Evolutionary conservation across 2,888 invertebrate genomes (phyloP).

Genomic region (Hydriomena furcata): DNA sequence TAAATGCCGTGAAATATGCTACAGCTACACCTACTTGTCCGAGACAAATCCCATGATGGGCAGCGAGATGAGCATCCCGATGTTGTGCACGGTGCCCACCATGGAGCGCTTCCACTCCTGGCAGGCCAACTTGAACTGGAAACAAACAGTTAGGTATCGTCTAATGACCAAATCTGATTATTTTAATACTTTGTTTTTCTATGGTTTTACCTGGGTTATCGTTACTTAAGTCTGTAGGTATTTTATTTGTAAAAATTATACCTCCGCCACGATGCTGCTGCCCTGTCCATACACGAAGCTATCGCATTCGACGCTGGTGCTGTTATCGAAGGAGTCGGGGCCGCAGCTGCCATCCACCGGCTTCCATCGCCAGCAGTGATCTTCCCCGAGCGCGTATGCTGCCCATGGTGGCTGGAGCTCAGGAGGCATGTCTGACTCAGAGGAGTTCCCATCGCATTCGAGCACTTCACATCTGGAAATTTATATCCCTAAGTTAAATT

Average conservation of each 20-base stretch:
- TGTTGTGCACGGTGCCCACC: constrained; percentile 86
- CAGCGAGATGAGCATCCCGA: constrained; percentile 86
- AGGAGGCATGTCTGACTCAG: constrained; percentile 31
- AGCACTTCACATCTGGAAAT: constrained; percentile 73
- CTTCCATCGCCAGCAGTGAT: constrained; percentile 53
- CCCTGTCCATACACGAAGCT: constrained; percentile 73
- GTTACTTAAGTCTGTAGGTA: too few relatives aligned
- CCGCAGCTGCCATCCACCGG: constrained; percentile 52
- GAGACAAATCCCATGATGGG: constrained; percentile 86
- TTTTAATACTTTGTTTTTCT: too few relatives aligned
- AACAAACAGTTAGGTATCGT: neutral
- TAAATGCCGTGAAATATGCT: too few relatives aligned
- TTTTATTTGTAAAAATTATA: constrained; percentile 36
- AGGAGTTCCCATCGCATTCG: constrained; percentile 72
- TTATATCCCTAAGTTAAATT: neutral
- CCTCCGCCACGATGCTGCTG: constrained; percentile 82
- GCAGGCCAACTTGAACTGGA: constrained; percentile 85
- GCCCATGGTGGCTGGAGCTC: constrained; percentile 54
- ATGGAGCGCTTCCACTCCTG: constrained; percentile 86
- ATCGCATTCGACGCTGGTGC: constrained; percentile 57
- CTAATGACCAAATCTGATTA: too few relatives aligned
- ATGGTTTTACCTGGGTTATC: too few relatives aligned
- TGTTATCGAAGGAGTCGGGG: constrained; percentile 61
- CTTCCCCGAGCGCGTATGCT: constrained; percentile 51
- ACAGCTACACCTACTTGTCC: constrained; percentile 80